Evolutionary conservation across 2,888 invertebrate species (phyloP).

Genomic region (Chalcis sispes): DNA sequence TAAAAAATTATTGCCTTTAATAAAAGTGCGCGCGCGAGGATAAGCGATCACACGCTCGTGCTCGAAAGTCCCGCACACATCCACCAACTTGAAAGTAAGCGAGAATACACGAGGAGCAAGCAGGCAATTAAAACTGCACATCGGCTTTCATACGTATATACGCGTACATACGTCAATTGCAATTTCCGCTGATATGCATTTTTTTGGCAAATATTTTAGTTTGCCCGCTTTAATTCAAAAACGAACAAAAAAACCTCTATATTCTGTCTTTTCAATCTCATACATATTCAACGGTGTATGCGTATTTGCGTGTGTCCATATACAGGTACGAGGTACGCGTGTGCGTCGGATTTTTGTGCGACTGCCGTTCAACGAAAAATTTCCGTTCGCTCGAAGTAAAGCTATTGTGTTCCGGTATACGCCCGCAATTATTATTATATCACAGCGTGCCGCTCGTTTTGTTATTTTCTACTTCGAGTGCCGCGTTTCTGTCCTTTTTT

Average conservation of each 20-base stretch:
- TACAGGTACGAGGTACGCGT: no score
- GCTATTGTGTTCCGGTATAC: neutral
- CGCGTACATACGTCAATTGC: slow-evolving; percentile 27
- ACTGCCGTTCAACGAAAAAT: slow-evolving; percentile 9
- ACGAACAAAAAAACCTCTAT: neutral
- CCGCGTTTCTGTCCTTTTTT: no score
- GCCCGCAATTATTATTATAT: slow-evolving; percentile 36
- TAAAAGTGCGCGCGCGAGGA: neutral
- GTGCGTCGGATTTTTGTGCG: slow-evolving; percentile 9
- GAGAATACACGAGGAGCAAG: neutral
- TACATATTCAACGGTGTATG: neutral
- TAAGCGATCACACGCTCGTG: no score
- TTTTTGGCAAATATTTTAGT: slow-evolving; percentile 24
- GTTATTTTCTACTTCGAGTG: slow-evolving; percentile 21
- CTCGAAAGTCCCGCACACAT: no score
- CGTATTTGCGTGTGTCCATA: neutral
- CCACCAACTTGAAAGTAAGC: no score
- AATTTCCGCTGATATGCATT: slow-evolving; percentile 31
- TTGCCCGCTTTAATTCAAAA: slow-evolving; percentile 21
- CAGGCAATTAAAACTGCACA: slow-evolving; percentile 35
- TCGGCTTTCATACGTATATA: no score
- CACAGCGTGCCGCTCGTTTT: neutral
- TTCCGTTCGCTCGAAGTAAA: slow-evolving; percentile 4
- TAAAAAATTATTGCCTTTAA: slow-evolving; percentile 29
- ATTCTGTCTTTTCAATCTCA: neutral